These are phyloP conservation scores for Bugulina stolonifera DNA, from an alignment of 2,888 invertebrate genomes.

Conservation along the genomic window DNA sequence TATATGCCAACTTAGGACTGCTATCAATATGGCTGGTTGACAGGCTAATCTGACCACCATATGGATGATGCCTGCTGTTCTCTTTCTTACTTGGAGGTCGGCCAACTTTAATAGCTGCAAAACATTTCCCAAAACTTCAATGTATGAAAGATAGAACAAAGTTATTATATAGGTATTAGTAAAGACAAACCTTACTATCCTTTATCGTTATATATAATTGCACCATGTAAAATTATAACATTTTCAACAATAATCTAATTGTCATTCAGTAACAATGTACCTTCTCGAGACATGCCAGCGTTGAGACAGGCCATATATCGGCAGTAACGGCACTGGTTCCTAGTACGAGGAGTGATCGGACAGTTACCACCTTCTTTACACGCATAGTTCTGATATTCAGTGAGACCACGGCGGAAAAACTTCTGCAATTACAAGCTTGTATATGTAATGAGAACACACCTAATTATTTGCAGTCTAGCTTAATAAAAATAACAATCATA, in stretches of 20 bases:
- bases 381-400: conserved; percentile 2
- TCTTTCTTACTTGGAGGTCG: conserved; percentile 25
- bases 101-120: conserved; percentile 25
- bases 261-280: conserved; percentile 29
- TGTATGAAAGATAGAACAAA: no score
- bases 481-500: no score
- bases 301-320: conserved; percentile 46
- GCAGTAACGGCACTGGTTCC: conserved; percentile 48
- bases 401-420: conserved; percentile 46
- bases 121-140: no score
- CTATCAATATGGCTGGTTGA: conserved; percentile 8
- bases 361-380: conserved; percentile 42
- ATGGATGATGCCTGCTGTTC: conserved; percentile 21
- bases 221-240: no score
- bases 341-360: conserved; percentile 45
- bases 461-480: no score
- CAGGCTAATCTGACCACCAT: neutral
- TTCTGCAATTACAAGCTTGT: no score
- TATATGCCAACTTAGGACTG: neutral
- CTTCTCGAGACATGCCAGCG: conserved; percentile 46
- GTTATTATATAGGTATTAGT: no score
- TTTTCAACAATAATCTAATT: no score
- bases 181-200: no score
- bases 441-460: no score
- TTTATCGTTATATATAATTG: no score